Evolutionary conservation across 2,888 invertebrate species (phyloP).

Genomic region (Vandiemenella viatica): DNA sequence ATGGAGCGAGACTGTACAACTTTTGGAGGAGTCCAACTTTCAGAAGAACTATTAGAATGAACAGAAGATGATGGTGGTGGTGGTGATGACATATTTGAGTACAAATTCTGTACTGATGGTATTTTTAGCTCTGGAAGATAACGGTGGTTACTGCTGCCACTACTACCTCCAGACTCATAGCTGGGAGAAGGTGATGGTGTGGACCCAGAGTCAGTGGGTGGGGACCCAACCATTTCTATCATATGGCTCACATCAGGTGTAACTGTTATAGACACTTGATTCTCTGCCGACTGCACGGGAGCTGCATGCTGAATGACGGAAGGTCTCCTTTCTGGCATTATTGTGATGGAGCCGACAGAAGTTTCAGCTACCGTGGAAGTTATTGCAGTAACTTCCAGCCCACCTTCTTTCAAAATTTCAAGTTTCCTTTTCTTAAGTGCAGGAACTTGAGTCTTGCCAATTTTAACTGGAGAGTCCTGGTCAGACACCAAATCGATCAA

Average conservation of each 20-base stretch:
- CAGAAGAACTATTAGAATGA: slow-evolving; percentile 4
- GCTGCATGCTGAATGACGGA: slow-evolving; percentile 30
- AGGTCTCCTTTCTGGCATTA: slow-evolving; percentile 20
- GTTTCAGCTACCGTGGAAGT: slow-evolving; percentile 23
- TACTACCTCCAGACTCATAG: not conserved
- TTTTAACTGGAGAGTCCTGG: slow-evolving; percentile 8
- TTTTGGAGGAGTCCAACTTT: slow-evolving; percentile 18
- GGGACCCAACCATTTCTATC: slow-evolving; percentile 28
- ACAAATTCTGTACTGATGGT: slow-evolving; percentile 10
- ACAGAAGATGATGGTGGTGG: not conserved
- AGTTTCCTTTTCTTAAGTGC: slow-evolving; percentile 48
- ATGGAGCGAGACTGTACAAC: slow-evolving; percentile 45
- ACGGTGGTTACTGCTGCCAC: slow-evolving; percentile 5
- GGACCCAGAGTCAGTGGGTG: slow-evolving; percentile 11
- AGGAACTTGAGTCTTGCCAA: slow-evolving; percentile 9
- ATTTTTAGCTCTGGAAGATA: slow-evolving; percentile 5
- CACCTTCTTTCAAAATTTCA: slow-evolving; percentile 58
- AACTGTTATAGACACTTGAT: slow-evolving; percentile 29
- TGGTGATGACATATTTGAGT: slow-evolving; percentile 5
- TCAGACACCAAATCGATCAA: slow-evolving; percentile 22
- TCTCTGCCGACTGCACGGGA: slow-evolving; percentile 5
- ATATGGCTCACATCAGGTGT: slow-evolving; percentile 33
- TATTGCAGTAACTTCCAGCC: slow-evolving; percentile 58
- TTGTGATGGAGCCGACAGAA: slow-evolving; percentile 13
- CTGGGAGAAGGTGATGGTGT: slow-evolving; percentile 6